Evolutionary conservation across 2,113 vertebrate genomes (phyloP).

Genomic region (Albula glossodonta): DNA sequence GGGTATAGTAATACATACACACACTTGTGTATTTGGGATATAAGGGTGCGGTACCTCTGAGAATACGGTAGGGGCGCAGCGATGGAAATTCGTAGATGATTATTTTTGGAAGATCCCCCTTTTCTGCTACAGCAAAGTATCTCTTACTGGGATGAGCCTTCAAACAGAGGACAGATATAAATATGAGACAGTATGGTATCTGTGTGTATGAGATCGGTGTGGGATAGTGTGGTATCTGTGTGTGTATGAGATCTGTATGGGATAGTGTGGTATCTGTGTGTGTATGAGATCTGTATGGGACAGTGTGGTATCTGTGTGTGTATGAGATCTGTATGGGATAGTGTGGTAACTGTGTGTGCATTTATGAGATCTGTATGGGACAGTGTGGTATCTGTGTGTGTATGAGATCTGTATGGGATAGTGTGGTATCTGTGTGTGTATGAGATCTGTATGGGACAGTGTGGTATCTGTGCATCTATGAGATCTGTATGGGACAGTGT

Average conservation of each 20-base stretch:
- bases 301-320: not conserved
- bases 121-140: slow-evolving; percentile 85
- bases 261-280: not conserved
- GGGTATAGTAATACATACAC: not conserved
- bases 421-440: not conserved
- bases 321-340: not conserved
- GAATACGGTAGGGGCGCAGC: slow-evolving; percentile 76
- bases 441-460: not conserved
- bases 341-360: not conserved
- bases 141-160: slow-evolving; percentile 79
- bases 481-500: not conserved
- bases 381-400: not conserved
- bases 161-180: slow-evolving; percentile 46
- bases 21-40: not conserved
- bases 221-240: not conserved
- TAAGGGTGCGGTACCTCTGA: slow-evolving; percentile 71
- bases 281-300: not conserved
- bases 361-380: not conserved
- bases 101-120: slow-evolving; percentile 80
- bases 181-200: too few relatives aligned
- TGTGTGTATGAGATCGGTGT: not conserved
- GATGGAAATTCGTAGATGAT: slow-evolving; percentile 88
- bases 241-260: not conserved
- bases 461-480: not conserved
- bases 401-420: not conserved